Percentiles rank a stretch among this genome's conserved stretches.
These are phyloP conservation scores for Enteromius mattozi DNA, from an alignment of 2,797 vertebrate genomes.

Conservation along the genomic window DNA sequence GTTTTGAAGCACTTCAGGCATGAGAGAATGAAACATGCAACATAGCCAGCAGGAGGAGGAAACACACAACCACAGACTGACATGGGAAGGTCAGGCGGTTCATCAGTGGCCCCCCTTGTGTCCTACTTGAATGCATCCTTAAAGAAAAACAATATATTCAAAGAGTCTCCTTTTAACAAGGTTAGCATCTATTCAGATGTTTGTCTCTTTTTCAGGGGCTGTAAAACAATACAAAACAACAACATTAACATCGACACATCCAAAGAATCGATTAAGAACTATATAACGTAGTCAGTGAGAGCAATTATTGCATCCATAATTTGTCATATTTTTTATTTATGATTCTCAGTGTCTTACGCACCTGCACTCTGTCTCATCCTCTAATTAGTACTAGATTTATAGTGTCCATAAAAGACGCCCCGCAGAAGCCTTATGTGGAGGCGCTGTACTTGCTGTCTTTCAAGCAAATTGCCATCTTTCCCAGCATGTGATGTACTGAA, in stretches of 20 bases:
- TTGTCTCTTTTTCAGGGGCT: background rate
- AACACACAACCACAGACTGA: conserved; percentile 19
- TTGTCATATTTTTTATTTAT: conserved; percentile 15
- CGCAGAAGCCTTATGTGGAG: background rate
- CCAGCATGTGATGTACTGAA: conserved; percentile 11
- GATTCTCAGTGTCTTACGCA: conserved; percentile 11
- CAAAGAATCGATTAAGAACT: background rate
- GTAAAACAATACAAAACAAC: background rate
- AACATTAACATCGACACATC: conserved; percentile 3
- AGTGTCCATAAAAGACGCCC: conserved; percentile 37
- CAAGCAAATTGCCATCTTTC: conserved; percentile 25
- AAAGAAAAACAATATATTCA: conserved; percentile 17
- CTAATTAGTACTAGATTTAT: conserved; percentile 47
- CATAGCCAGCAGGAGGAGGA: conserved; percentile 3
- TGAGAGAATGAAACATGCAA: conserved; percentile 30
- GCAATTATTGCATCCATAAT: conserved; percentile 14
- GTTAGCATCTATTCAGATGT: background rate
- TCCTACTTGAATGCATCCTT: conserved; percentile 7
- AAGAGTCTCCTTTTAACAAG: conserved; percentile 4
- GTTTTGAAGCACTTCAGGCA: conserved; percentile 24
- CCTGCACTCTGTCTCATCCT: conserved; percentile 29
- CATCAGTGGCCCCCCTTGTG: conserved; percentile 11
- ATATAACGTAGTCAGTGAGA: conserved; percentile 5
- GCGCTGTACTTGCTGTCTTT: conserved; percentile 20
- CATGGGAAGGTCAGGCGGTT: conserved; percentile 19